Conservation (phyloP, 2,113 vertebrate genomes). For the Stigmatopora argus region DNA sequence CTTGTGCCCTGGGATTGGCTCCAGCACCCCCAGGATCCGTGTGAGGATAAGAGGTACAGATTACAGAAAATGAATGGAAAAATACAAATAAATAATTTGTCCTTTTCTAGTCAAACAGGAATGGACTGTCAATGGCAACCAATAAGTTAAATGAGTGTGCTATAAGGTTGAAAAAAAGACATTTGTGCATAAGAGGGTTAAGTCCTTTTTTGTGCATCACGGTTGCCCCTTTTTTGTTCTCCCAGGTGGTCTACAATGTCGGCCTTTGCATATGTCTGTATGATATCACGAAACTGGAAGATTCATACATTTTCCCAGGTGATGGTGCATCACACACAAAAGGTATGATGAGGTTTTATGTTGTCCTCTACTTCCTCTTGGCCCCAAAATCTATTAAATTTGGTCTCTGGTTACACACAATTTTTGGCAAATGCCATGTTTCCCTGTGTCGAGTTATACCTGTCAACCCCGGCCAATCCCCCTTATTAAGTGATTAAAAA, state of each 20-base stretch:
- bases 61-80: too few relatives aligned
- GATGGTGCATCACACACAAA: conserved; percentile 94
- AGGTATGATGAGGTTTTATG: conserved; percentile 62
- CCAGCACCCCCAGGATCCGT: too few relatives aligned
- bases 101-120: too few relatives aligned
- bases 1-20: too few relatives aligned
- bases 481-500: too few relatives aligned
- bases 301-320: conserved; percentile 93
- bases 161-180: too few relatives aligned
- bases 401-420: too few relatives aligned
- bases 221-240: neutral
- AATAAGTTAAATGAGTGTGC: too few relatives aligned
- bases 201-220: neutral
- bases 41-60: too few relatives aligned
- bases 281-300: conserved; percentile 91
- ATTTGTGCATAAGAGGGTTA: neutral
- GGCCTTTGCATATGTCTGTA: conserved; percentile 93
- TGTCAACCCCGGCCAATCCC: too few relatives aligned
- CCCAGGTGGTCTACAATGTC: conserved; percentile 88
- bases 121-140: too few relatives aligned
- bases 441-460: neutral
- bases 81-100: too few relatives aligned
- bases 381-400: neutral
- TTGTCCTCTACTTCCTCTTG: neutral
- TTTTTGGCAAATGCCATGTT: neutral